phyloP scores from a whole-genome alignment of 2,113 vertebrate species.

The Laticauda laticaudata region DNA sequence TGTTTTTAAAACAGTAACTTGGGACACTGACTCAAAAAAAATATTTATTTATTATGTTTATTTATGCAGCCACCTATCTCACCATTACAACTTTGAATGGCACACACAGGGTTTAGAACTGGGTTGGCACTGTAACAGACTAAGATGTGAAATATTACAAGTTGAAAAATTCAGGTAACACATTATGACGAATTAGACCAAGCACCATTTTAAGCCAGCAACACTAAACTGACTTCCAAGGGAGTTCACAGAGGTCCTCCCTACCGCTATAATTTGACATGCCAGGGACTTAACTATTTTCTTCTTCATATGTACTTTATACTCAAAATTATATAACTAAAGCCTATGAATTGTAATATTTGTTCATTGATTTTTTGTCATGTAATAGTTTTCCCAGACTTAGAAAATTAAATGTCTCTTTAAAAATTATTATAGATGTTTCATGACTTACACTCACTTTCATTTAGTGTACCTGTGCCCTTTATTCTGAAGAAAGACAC shows the following conservation, averaged over 20 bases:
- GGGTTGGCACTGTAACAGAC: not conserved
- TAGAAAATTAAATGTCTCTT: not conserved
- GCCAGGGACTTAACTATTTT: not conserved
- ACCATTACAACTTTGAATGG: not conserved
- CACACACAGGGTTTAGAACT: not conserved
- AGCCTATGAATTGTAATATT: not conserved
- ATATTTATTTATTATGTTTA: not conserved
- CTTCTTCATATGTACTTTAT: not conserved
- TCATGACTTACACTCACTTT: not conserved
- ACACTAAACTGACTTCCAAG: not conserved
- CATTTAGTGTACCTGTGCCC: not conserved
- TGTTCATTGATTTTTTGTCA: not conserved
- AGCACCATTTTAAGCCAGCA: not conserved
- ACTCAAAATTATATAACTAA: not conserved
- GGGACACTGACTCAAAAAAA: not conserved
- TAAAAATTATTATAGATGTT: not conserved
- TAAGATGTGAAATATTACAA: not conserved
- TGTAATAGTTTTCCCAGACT: not conserved
- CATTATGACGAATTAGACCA: not conserved
- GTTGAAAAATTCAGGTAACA: not conserved
- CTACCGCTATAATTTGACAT: not conserved
- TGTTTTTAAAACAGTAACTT: not conserved
- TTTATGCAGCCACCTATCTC: not conserved
- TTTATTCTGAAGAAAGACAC: not conserved
- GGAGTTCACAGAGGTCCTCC: not conserved